A percentile compares a stretch with the other conserved stretches of the same genome.
Conservation (phyloP, 2,113 vertebrate species). For the Platycercus adscitus region DNA sequence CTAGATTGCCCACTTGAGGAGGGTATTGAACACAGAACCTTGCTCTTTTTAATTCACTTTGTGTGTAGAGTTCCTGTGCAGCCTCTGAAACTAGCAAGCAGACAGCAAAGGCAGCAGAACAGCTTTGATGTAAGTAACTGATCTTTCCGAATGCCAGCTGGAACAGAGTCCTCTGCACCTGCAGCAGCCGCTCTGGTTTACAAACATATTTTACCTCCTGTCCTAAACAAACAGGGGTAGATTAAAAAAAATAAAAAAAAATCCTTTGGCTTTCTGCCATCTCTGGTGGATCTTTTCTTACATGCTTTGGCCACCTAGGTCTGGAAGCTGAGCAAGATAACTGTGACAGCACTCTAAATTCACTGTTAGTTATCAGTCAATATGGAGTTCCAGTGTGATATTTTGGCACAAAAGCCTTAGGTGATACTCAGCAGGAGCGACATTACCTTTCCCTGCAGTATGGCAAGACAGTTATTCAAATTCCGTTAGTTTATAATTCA, state of each 20-base stretch:
- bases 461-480: conserved; percentile 14
- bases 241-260: neutral
- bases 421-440: neutral
- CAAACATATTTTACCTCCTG: neutral
- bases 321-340: neutral
- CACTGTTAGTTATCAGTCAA: neutral
- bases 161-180: conserved; percentile 18
- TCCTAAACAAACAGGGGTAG: neutral
- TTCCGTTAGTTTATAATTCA: conserved; percentile 22
- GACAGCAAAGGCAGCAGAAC: conserved; percentile 22
- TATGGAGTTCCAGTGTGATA: neutral
- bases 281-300: neutral
- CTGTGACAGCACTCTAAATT: neutral
- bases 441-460: neutral
- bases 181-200: conserved; percentile 7
- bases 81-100: neutral
- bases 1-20: neutral
- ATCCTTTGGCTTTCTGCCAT: neutral
- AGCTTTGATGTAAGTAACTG: conserved; percentile 33
- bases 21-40: neutral
- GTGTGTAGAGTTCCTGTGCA: neutral
- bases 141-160: conserved; percentile 36
- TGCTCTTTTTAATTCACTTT: neutral
- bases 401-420: conserved; percentile 20
- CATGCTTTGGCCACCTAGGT: neutral